Percentiles rank a stretch among this genome's conserved stretches.
Conservation (phyloP, 1,140 invertebrate genomes). For the Brachionus calyciflorus region DNA sequence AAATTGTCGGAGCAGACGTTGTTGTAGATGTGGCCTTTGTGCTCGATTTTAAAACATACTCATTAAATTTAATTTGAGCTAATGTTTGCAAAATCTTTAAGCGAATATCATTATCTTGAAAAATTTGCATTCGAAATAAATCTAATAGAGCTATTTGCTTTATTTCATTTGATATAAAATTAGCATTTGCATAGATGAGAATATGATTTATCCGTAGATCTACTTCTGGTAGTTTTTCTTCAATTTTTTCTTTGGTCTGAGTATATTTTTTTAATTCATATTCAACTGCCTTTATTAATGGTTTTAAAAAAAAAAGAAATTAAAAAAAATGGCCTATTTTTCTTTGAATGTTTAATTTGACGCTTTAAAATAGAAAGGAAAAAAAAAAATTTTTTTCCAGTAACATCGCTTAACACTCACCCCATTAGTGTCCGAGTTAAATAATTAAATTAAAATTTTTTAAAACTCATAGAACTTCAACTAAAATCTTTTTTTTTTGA, state of each 20-base stretch:
- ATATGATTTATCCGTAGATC: constrained; percentile 37
- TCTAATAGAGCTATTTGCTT: constrained; percentile 16
- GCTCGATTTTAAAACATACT: neutral
- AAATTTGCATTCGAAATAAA: constrained; percentile 37
- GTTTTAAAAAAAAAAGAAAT: neutral
- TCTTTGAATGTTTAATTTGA: no score
- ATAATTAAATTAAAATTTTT: no score
- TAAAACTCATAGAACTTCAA: no score
- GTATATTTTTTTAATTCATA: constrained; percentile 39
- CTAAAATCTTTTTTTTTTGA: no score
- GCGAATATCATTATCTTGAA: neutral
- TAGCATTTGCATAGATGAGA: constrained; percentile 17
- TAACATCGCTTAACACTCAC: no score
- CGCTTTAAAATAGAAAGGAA: no score
- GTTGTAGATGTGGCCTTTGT: neutral
- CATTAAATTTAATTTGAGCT: constrained; percentile 36
- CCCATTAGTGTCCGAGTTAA: no score
- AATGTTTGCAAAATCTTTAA: constrained; percentile 39
- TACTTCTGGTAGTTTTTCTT: constrained; percentile 1
- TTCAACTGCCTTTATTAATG: constrained; percentile 11
- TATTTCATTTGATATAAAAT: neutral
- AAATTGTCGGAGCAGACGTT: neutral
- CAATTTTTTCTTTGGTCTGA: neutral
- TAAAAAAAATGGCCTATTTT: no score
- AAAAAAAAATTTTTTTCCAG: no score